Evolutionary conservation across 2,888 invertebrate genomes (phyloP), one percentile per base, ranked within the genome.

Genomic region (Leptodirus hochenwartii): DNA sequence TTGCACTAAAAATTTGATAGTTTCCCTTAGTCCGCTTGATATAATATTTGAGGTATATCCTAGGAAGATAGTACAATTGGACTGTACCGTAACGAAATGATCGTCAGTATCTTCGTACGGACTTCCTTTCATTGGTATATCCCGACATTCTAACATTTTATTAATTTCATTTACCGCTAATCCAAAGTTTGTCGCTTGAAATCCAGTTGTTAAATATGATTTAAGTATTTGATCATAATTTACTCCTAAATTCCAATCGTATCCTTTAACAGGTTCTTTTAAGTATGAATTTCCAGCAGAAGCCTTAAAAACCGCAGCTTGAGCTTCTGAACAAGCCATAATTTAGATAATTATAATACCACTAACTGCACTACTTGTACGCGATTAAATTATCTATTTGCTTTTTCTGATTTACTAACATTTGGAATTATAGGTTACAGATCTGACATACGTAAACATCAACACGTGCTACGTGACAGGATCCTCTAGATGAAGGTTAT

Each of bases 21-120:
- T 78, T 47, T 99, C 98, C 36, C 98, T 61, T 34, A 96, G 59
- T 3, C 98, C 98, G 30, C 85, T 82, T 0, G 96, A 96, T 16
- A 90, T 81, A 65, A 98, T 74, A 55, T 98, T 99, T 0, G 96
- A 96, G 1, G 98, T 98, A 50, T 79, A 98, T 2, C 95, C 93
- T 37, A 98, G 58, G 56, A 98, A 99, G 47, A 98, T 82, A 2
- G 96, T 95, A 48, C 96, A 96, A 44, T 74, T 76, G 10, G 65
- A 66, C 49, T 69, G 72, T 37, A 80, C 65, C 43, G 62, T 69
- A 22, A 82, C 81, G 14, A 51, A 80, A 82, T 17, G 73, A 47
- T 91, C 88, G 29, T 77, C 69, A 53, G 80, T 79, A 39, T 74
- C 68, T 0, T 57, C 52, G 43, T 76, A 58, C 29, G 65, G 64